Conservation (phyloP, 2,888 invertebrate species). For the Rhamnusium bicolor region DNA sequence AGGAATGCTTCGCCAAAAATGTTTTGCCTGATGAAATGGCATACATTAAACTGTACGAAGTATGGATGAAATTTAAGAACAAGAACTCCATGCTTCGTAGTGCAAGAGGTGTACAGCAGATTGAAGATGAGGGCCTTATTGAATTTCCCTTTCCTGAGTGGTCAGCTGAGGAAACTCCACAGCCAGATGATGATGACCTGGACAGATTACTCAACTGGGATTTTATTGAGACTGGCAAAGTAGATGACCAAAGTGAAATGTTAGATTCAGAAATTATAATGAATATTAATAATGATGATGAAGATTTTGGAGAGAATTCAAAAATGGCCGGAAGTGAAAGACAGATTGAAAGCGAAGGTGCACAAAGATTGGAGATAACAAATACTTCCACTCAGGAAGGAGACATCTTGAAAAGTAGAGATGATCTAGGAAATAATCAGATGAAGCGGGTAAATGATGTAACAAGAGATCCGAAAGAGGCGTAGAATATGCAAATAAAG, state of each 20-base stretch:
- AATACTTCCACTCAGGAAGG: too few relatives aligned
- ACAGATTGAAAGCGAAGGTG: too few relatives aligned
- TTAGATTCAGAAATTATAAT: too few relatives aligned
- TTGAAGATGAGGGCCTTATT: neutral
- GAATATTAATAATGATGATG: too few relatives aligned
- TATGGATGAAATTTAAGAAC: neutral
- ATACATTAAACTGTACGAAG: constrained; percentile 5
- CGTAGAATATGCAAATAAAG: neutral
- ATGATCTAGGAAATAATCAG: too few relatives aligned
- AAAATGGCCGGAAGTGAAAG: too few relatives aligned
- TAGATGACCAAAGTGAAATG: neutral
- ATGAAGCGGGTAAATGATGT: too few relatives aligned
- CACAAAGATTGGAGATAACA: too few relatives aligned
- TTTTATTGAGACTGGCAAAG: neutral
- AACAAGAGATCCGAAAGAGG: neutral
- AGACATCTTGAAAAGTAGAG: too few relatives aligned
- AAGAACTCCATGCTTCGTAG: neutral
- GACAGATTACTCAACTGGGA: too few relatives aligned
- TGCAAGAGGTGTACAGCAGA: neutral
- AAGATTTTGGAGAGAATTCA: too few relatives aligned
- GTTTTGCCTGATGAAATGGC: constrained; percentile 7
- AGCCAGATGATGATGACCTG: neutral
- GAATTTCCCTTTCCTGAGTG: neutral
- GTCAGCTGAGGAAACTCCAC: neutral
- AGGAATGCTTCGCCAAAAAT: constrained; percentile 14